phyloP scores from a whole-genome alignment of 1,140 invertebrate genomes.

The Aphelenchoides fujianensis region DNA sequence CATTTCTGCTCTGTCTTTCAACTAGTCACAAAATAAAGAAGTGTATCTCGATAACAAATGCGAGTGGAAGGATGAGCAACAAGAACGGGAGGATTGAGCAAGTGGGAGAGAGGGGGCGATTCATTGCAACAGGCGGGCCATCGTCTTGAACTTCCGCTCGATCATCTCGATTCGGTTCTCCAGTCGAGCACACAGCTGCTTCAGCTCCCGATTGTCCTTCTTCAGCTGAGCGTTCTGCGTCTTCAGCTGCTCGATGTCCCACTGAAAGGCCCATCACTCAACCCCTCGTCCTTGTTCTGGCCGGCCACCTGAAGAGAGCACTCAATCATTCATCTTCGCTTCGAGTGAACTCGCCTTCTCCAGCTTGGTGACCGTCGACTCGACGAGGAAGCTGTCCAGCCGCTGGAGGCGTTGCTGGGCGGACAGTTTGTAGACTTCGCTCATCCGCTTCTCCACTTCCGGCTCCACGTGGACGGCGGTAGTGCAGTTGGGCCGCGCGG shows the following conservation, averaged over 20 bases:
- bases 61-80: neutral
- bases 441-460: slow-evolving; percentile 58
- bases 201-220: slow-evolving; percentile 33
- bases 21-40: slow-evolving; percentile 5
- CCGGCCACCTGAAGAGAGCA: slow-evolving; percentile 20
- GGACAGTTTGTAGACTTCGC: slow-evolving; percentile 55
- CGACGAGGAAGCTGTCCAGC: slow-evolving; percentile 55
- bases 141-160: slow-evolving; percentile 59
- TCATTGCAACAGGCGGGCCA: slow-evolving; percentile 56
- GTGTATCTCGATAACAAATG: neutral
- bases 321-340: neutral
- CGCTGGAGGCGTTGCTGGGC: slow-evolving; percentile 59
- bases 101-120: neutral
- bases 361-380: slow-evolving; percentile 49
- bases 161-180: slow-evolving; percentile 53
- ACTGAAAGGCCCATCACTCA: slow-evolving; percentile 57
- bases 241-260: slow-evolving; percentile 61
- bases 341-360: slow-evolving; percentile 42
- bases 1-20: no score
- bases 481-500: slow-evolving; percentile 51
- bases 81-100: neutral
- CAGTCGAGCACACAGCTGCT: slow-evolving; percentile 48
- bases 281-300: slow-evolving; percentile 46
- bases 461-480: slow-evolving; percentile 50
- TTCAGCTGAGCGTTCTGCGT: slow-evolving; percentile 21